These are phyloP conservation scores for Muntiacus muntjak DNA, from an alignment of 2,113 vertebrate species.

Conservation along the genomic window DNA sequence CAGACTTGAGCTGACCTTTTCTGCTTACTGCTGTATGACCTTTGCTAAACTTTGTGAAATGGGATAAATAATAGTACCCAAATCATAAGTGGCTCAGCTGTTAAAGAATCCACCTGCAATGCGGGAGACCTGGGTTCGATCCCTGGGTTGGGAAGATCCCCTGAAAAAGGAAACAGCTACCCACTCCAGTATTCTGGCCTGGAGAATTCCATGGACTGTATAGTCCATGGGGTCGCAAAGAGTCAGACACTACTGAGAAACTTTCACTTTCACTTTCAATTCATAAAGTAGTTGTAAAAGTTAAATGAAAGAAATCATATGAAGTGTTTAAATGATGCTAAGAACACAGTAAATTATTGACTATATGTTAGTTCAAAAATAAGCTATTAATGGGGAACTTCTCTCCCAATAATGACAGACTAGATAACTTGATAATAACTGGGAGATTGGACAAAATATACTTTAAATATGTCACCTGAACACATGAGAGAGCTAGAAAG, in stretches of 20 bases:
- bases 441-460: background rate
- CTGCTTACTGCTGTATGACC: background rate
- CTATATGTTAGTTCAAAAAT: background rate
- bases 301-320: background rate
- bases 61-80: background rate
- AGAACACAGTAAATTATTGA: background rate
- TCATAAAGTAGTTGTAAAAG: background rate
- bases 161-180: background rate
- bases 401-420: background rate
- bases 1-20: background rate
- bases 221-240: background rate
- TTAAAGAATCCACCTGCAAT: background rate
- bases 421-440: background rate
- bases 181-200: background rate
- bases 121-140: background rate
- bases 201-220: background rate
- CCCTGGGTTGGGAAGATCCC: background rate
- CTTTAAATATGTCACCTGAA: background rate
- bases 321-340: background rate
- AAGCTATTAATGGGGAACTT: background rate
- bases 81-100: background rate
- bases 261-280: background rate
- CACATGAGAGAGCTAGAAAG: background rate
- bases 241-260: background rate
- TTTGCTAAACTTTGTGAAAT: background rate